Base-by-base conservation (phyloP, 2,888 invertebrate genomes). In the Drosophila gaucha region DNA sequence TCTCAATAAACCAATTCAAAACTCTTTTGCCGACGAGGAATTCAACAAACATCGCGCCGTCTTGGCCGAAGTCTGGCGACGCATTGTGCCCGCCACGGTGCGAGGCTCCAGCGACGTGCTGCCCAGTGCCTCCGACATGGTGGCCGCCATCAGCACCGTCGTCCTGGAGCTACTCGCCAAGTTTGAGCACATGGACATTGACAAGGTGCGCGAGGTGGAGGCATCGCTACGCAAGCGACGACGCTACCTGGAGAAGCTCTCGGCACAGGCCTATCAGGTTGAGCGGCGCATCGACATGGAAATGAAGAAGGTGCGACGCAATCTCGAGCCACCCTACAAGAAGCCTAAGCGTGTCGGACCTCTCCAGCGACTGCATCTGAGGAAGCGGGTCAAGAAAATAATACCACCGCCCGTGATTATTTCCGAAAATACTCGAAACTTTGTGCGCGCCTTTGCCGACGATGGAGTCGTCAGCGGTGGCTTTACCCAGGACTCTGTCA, bases 271-370 rank as follows among this genome's bases (percentile, higher is more conserved):
- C 2, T 89, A 87, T 20, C 86, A 86, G 4, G 59, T 90, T 0
- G 92, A 91, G 39, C 78, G 87, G 1, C 90, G 91, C 24, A 90
- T 92, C 10, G 85, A 89, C 1, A 79, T 67, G 24, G 90, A 90
- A 60, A 89, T 91, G 88, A 80, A 87, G 14, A 89, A 89, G 46
- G 89, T 92, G 0, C 80, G 85, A 1, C 78, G 83, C n/a, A 91
- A 91, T 58, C 69, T 92, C 2, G 80, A 85, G 39, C 91, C 90
- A 3, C 90, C 91, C 0, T 90, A 67, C 38, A 67, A 80, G 46
- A 87, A 77, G 55, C 82, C 85, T 0, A 88, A 85, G 38, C 86
- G 82, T 0, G 59, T 60, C 6, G 89, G 84, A 0, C 89, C 89
- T 9, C 67, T 91, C 2, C 88, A 86, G 14, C 84, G 90, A 1